A percentile compares a stretch with the other conserved stretches of the same genome.
Evolutionary conservation across 2,113 vertebrate species (phyloP).

Genomic region (Noturus placidus): DNA sequence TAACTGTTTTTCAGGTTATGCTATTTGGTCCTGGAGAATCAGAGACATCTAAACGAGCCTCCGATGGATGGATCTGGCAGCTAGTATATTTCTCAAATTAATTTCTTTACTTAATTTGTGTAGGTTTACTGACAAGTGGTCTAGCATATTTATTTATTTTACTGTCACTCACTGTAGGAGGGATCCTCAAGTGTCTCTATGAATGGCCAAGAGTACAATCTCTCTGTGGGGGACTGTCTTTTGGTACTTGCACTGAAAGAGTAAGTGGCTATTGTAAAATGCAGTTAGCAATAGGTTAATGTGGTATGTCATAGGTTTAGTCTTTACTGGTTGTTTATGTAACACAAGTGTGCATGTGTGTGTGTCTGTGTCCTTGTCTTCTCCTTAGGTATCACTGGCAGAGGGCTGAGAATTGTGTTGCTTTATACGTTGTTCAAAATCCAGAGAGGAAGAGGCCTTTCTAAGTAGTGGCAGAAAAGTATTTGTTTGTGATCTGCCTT

Average conservation of each 20-base stretch:
- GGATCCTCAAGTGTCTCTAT: conserved; percentile 76
- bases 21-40: conserved; percentile 79
- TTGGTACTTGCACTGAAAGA: conserved; percentile 74
- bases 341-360: conserved; percentile 8
- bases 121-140: background rate
- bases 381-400: conserved; percentile 82
- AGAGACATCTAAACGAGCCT: conserved; percentile 60
- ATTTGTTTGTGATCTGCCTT: background rate
- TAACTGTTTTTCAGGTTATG: conserved; percentile 70
- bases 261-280: conserved; percentile 71
- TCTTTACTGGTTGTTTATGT: background rate
- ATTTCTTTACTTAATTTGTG: background rate
- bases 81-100: conserved; percentile 72
- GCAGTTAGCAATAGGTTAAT: background rate
- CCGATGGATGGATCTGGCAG: conserved; percentile 93
- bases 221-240: conserved; percentile 81
- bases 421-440: conserved; percentile 82
- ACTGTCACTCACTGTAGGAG: conserved; percentile 72
- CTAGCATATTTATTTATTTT: conserved; percentile 1
- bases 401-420: conserved; percentile 74
- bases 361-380: background rate
- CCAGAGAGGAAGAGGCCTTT: conserved; percentile 81
- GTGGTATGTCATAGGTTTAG: background rate
- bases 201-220: conserved; percentile 63
- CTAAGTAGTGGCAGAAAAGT: conserved; percentile 10